phyloP scores from a whole-genome alignment of 2,797 vertebrate genomes.

The Hemitrygon akajei region DNA sequence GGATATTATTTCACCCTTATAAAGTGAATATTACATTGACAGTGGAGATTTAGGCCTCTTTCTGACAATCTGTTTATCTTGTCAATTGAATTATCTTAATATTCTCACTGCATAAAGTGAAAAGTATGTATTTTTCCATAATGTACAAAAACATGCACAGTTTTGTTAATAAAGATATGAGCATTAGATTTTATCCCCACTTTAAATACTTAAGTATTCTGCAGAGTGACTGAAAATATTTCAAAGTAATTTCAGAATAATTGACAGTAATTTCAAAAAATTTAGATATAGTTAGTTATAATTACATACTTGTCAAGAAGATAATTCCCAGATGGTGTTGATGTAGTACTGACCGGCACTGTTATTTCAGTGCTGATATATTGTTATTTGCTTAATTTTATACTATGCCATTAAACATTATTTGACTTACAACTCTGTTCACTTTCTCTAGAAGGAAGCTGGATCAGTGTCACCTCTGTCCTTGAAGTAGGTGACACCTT shows the following conservation, averaged over 20 bases:
- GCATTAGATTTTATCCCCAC: not conserved
- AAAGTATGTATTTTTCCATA: not conserved
- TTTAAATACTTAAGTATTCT: not conserved
- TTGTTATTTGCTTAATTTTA: conserved; percentile 16
- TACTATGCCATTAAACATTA: not conserved
- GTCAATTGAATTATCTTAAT: not conserved
- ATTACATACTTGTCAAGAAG: not conserved
- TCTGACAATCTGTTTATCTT: not conserved
- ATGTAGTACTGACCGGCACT: not conserved
- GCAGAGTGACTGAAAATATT: not conserved
- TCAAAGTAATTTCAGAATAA: not conserved
- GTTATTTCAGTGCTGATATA: not conserved
- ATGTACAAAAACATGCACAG: not conserved
- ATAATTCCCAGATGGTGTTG: not conserved
- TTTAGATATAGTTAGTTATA: not conserved
- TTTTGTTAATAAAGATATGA: not conserved
- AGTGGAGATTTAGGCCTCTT: not conserved
- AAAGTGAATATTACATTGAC: not conserved
- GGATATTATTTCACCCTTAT: too few relatives aligned
- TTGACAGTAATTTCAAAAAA: not conserved
- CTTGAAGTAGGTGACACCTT: conserved; percentile 24
- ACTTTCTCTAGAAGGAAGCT: conserved; percentile 32
- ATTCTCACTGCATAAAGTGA: not conserved
- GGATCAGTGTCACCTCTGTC: conserved; percentile 22
- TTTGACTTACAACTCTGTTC: not conserved